Percentiles rank a stretch among this genome's conserved stretches.
Conservation (phyloP, 2,113 vertebrate genomes). For the Prietella phreatophila region DNA sequence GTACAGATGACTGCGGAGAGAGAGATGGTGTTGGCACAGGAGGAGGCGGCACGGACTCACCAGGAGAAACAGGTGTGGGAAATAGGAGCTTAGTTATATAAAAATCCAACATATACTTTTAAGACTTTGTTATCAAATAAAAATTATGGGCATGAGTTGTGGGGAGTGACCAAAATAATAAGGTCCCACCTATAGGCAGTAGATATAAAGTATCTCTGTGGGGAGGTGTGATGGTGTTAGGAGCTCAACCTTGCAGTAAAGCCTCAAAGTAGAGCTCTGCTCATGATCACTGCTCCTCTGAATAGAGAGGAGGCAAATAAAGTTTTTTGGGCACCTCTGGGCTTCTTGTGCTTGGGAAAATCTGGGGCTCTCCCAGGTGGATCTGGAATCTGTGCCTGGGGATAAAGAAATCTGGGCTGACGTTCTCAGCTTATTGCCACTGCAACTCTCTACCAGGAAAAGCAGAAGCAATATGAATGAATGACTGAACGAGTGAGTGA, state of each 20-base stretch:
- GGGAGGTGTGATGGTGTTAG: too few species aligned
- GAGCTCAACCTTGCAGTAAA: background rate
- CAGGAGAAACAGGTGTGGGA: constrained; percentile 93
- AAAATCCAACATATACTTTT: background rate
- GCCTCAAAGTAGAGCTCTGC: background rate
- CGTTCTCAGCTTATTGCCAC: background rate
- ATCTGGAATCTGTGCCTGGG: background rate
- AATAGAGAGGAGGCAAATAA: background rate
- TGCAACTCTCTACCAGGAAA: background rate
- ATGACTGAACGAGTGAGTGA: too few species aligned
- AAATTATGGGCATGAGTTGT: background rate
- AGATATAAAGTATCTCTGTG: background rate
- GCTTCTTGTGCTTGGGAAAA: background rate
- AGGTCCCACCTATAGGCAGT: background rate
- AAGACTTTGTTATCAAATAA: background rate
- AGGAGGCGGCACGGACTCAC: constrained; percentile 90
- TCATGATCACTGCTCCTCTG: background rate
- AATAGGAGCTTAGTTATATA: background rate
- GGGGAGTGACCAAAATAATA: background rate
- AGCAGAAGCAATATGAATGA: background rate
- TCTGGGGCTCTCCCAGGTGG: background rate
- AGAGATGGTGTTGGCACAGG: constrained; percentile 98
- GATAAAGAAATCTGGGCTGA: background rate
- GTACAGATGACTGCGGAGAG: constrained; percentile 98
- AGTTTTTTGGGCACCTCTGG: background rate